Evolutionary conservation across 2,113 vertebrate species (phyloP), one percentile per base, ranked within the genome.

Genomic region (Lophius piscatorius): DNA sequence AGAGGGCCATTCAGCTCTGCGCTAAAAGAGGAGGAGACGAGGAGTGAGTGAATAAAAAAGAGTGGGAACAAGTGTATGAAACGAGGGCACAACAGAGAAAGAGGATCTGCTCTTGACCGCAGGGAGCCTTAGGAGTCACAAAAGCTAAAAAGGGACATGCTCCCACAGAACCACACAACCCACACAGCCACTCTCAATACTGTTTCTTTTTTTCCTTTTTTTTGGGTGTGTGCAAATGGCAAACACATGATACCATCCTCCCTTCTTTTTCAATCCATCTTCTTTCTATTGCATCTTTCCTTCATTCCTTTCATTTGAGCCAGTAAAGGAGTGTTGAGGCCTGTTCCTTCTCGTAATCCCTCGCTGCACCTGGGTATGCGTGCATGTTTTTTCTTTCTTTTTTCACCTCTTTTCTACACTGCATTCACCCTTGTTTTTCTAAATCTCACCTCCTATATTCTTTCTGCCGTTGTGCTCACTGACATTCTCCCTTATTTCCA

Each of bases 41-140:
- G 51, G 38, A 80, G 57, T 49, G 83, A 88, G 88, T 87, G 78
- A 86, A 89, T 83, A 34, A 85, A 88, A 80, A 49, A 44, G 39
- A 28, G 39, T 58, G 75, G 57, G 69, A 48, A 56, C 45, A 69
- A 84, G 74, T 55, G 75, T 56, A 76, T 86, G 79, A 84, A 86
- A 81, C 80, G 82, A 68, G 73, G 77, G 70, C 69, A 69, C 41
- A 22, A 63, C 78, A 63, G 74, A 78, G 85, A 86, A 79, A 85
- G 62, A 54, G 71, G 73, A 87, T 84, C 74, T 46, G 79, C 81
- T 84, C 81, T 86, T 84, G 82, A 88, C 86, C 81, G 72, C 67
- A 18, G 77, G 81, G 77, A 63, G 83, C 79, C 72, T 68, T 47
- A 11, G 62, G 66, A 74, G 74, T 75, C 72, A 83, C 77, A 86